Evolutionary conservation across 2,113 vertebrate genomes (phyloP), one percentile per base, ranked within the genome.

Genomic region (Donacobius atricapilla): DNA sequence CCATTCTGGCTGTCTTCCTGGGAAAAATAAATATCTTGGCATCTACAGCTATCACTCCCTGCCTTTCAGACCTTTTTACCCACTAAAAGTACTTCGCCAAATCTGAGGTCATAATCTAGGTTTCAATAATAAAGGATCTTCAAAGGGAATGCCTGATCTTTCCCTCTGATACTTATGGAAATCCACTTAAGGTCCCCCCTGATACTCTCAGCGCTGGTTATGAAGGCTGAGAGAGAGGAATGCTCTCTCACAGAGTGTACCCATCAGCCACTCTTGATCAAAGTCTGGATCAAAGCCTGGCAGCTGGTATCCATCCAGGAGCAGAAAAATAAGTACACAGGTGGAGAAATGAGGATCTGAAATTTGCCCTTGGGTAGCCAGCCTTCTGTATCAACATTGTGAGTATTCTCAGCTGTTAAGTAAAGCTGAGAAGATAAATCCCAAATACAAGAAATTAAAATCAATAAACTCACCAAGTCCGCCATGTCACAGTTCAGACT

Each of bases 391-490:
- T 81, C 71, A 79, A 71, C 24, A 45, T 5, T 37, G 35, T 50
- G 81, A 87, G 77, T 51, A 71, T 88, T 90, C 79, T 90, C 65
- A 69, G n/a, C 76, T 80, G 53, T 87, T 96, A 87, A 92, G 63
- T 73, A 89, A 90, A 96, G 21, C 83, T 50, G 56, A 65, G 48
- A 92, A 90, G 69, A 96, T 94, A 94, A 94, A 95, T 87, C 84
- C 42, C 44, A 88, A 95, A 93, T 95, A 90, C 70, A 90, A 94
- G 94, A 95, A 96, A 96, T 95, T 94, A 96, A 95, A 97, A 95
- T 96, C 93, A 95, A 96, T 95, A 96, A 94, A 93, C 70, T 91
- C 78, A 28, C 73, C 0, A 28, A 94, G 63, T 83, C 18, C 6
- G 80, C 66, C 72, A 58, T 91, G 92, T 91, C 85, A 94, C 72